A percentile compares a stretch with the other conserved stretches of the same genome.
These are phyloP conservation scores for Ascaphus truei DNA, from an alignment of 2,113 vertebrate genomes.

Conservation along the genomic window DNA sequence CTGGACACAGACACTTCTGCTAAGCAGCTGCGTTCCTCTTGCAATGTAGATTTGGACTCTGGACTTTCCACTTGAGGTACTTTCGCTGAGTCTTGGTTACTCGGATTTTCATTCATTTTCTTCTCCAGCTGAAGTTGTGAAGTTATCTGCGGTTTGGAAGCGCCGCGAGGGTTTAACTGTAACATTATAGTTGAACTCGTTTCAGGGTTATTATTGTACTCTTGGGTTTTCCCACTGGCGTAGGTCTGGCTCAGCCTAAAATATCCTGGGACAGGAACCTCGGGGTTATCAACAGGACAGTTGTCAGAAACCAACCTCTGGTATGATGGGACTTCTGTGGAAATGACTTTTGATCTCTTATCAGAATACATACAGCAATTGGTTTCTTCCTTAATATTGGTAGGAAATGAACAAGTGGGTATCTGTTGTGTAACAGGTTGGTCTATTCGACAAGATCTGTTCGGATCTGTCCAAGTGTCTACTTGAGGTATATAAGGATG, in stretches of 20 bases:
- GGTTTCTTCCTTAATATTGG: constrained; percentile 97
- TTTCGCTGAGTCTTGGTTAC: constrained; percentile 73
- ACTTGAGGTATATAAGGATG: constrained; percentile 98
- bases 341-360: constrained; percentile 90
- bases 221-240: constrained; percentile 88
- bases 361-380: constrained; percentile 99
- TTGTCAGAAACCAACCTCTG: constrained; percentile 86
- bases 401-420: constrained; percentile 92
- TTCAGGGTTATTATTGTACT: constrained; percentile 85
- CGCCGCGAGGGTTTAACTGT: constrained; percentile 87
- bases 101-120: constrained; percentile 77
- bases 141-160: constrained; percentile 84
- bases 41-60: constrained; percentile 75
- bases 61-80: constrained; percentile 80
- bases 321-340: constrained; percentile 85
- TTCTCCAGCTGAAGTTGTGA: constrained; percentile 84
- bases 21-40: constrained; percentile 81
- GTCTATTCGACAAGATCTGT: constrained; percentile 91
- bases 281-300: constrained; percentile 88
- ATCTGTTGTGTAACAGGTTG: constrained; percentile 90
- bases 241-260: constrained; percentile 98
- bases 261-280: constrained; percentile 97
- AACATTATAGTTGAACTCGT: constrained; percentile 87
- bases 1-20: constrained; percentile 86
- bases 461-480: constrained; percentile 96